Conservation (phyloP, 2,797 vertebrate genomes). For the Pseudomugil gertrudae region DNA sequence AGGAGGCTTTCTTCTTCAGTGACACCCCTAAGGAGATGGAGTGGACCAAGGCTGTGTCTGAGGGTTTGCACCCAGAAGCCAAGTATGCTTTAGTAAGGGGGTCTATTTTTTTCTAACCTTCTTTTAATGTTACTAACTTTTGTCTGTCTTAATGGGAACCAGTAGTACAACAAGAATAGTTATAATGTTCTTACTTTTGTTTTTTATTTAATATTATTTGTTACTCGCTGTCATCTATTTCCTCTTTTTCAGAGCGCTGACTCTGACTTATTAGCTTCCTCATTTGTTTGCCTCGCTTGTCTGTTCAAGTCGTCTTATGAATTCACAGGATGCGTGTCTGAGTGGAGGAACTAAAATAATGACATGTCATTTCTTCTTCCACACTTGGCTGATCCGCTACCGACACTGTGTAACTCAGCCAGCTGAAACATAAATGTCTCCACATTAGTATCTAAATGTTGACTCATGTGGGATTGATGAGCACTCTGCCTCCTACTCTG, state of each 20-base stretch:
- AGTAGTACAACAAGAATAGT: not conserved
- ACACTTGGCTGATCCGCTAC: conserved; percentile 28
- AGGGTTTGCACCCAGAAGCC: conserved; percentile 90
- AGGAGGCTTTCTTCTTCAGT: conserved; percentile 97
- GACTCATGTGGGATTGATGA: not conserved
- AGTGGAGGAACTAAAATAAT: conserved; percentile 7
- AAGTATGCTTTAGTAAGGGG: conserved; percentile 94
- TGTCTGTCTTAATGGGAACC: not conserved
- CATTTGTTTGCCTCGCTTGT: conserved; percentile 6
- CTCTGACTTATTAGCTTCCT: conserved; percentile 37
- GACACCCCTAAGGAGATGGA: conserved; percentile 96
- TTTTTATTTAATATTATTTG: conserved; percentile 10
- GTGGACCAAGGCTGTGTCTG: conserved; percentile 93
- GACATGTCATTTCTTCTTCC: conserved; percentile 18
- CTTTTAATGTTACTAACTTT: not conserved
- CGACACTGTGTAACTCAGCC: conserved; percentile 14
- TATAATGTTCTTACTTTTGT: not conserved
- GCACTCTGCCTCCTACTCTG: conserved; percentile 3
- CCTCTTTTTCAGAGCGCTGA: conserved; percentile 48
- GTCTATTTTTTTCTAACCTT: conserved; percentile 8
- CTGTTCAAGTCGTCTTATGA: conserved; percentile 2
- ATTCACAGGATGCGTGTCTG: conserved; percentile 12
- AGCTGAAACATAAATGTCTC: conserved; percentile 18
- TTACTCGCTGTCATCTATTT: conserved; percentile 44
- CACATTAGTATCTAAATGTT: conserved; percentile 16